Conservation (phyloP, 2,113 vertebrate species). For the Ammospiza caudacuta region DNA sequence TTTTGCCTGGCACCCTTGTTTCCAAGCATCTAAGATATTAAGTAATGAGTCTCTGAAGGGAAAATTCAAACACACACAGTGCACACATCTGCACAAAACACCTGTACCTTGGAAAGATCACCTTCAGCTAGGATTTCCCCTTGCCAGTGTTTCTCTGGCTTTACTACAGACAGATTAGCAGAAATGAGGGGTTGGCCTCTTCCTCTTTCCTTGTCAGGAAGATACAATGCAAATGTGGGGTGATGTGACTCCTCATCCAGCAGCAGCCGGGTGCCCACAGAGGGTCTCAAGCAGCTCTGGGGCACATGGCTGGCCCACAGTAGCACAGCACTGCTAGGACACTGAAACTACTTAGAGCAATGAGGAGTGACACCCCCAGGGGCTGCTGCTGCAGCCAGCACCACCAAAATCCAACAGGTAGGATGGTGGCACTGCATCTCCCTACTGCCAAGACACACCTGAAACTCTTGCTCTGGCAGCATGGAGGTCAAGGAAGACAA, state of each 20-base stretch:
- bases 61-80: neutral
- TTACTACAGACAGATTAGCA: neutral
- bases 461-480: neutral
- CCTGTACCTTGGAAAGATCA: neutral
- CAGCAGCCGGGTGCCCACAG: neutral
- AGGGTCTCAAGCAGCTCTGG: neutral
- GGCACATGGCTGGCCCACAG: neutral
- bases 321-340: fast-evolving
- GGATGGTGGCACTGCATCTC: neutral
- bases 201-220: neutral
- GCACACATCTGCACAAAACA: neutral
- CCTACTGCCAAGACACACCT: neutral
- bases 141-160: neutral
- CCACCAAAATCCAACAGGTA: fast-evolving
- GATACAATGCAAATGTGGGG: fast-evolving
- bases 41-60: neutral
- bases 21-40: neutral
- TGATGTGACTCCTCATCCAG: fast-evolving
- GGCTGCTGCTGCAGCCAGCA: neutral
- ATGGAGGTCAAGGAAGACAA: neutral
- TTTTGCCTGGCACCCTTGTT: neutral
- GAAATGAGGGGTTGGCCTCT: neutral
- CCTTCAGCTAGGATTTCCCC: neutral
- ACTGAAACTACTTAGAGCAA: neutral
- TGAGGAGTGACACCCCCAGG: fast-evolving